Evolutionary conservation across 2,797 vertebrate genomes (phyloP).

Genomic region (Danionella dracula): DNA sequence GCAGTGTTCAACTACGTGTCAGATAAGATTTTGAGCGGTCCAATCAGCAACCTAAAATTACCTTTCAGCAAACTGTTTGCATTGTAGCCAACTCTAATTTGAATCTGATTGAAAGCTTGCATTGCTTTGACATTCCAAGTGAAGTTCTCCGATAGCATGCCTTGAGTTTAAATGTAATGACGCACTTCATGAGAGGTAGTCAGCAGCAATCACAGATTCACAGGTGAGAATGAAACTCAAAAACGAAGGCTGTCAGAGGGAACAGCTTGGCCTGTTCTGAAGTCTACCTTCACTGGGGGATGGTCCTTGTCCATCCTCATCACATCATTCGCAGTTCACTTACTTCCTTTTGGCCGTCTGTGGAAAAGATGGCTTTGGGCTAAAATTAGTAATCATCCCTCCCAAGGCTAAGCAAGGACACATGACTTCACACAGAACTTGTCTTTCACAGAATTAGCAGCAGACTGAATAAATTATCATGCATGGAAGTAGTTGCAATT

Average conservation of each 20-base stretch:
- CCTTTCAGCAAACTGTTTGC: not conserved
- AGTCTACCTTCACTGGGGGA: slow-evolving; percentile 59
- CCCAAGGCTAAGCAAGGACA: slow-evolving; percentile 64
- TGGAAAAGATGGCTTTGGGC: slow-evolving; percentile 52
- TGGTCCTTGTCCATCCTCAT: slow-evolving; percentile 62
- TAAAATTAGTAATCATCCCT: slow-evolving; percentile 69
- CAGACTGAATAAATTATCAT: slow-evolving; percentile 21
- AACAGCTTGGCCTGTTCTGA: slow-evolving; percentile 51
- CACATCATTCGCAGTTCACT: slow-evolving; percentile 53
- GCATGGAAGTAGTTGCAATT: slow-evolving; percentile 10
- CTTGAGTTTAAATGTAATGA: slow-evolving; percentile 26
- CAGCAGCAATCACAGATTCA: slow-evolving; percentile 19
- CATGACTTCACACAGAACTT: slow-evolving; percentile 6
- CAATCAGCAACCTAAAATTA: slow-evolving; percentile 3
- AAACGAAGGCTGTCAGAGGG: slow-evolving; percentile 37
- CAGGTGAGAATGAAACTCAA: slow-evolving; percentile 34
- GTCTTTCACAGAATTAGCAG: slow-evolving; percentile 21
- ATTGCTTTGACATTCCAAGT: not conserved
- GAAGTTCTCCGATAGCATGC: not conserved
- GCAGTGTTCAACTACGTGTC: not conserved
- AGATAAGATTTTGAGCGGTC: not conserved
- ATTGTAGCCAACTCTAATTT: not conserved
- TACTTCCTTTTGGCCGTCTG: slow-evolving; percentile 6
- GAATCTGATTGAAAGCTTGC: not conserved
- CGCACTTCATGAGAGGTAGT: slow-evolving; percentile 34